A percentile compares a stretch with the other conserved stretches of the same genome.
phyloP scores from a whole-genome alignment of 1,140 invertebrate genomes.

The Ditylenchus dipsaci region DNA sequence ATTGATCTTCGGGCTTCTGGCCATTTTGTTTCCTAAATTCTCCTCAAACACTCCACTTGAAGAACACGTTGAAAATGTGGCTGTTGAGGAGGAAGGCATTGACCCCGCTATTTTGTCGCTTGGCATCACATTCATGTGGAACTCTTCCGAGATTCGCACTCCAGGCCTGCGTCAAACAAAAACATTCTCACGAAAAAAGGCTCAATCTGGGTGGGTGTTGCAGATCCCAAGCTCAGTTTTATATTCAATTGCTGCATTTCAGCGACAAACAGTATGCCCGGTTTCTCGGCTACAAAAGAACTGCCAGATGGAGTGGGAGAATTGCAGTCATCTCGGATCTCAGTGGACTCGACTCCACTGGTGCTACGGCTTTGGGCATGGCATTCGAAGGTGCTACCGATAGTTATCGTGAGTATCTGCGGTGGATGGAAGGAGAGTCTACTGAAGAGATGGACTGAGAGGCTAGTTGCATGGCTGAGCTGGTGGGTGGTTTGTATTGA shows the following conservation, averaged over 20 bases:
- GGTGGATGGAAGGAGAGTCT: background rate
- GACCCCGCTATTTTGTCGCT: background rate
- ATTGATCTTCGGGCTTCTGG: background rate
- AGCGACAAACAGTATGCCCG: slow-evolving; percentile 21
- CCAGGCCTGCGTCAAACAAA: slow-evolving; percentile 31
- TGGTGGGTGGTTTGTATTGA: slow-evolving; percentile 4
- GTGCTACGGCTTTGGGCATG: background rate
- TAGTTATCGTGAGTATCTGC: background rate
- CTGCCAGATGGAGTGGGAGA: slow-evolving; percentile 14
- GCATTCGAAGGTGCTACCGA: background rate
- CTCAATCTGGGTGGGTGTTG: slow-evolving; percentile 35
- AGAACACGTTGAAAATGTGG: slow-evolving; percentile 4
- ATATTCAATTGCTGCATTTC: slow-evolving; percentile 16
- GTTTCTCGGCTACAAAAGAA: slow-evolving; percentile 18
- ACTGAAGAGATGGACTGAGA: background rate
- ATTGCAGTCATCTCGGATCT: background rate
- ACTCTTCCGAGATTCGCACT: slow-evolving; percentile 35
- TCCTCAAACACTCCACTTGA: background rate
- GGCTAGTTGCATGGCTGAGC: background rate
- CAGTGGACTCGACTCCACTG: background rate
- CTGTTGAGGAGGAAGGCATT: background rate
- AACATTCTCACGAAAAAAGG: slow-evolving; percentile 42
- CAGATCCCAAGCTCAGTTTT: slow-evolving; percentile 2
- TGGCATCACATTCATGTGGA: slow-evolving; percentile 23
- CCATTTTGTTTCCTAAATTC: background rate